Base-by-base conservation (phyloP, 2,888 invertebrate species). In the Campopleginae sp. region DNA sequence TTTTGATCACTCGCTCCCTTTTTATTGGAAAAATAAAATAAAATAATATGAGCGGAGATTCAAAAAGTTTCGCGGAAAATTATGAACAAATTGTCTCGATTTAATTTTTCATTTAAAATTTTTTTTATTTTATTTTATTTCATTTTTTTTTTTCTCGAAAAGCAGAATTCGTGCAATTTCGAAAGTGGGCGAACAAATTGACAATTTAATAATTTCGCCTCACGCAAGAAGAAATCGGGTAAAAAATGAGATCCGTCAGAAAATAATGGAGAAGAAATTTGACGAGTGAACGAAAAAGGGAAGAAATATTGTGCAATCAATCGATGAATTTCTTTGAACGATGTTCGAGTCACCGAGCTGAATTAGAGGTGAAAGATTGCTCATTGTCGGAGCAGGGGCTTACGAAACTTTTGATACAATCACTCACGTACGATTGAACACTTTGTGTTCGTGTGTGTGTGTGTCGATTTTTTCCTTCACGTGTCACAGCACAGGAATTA, bases 371-470 rank as follows among this genome's bases (percentile, higher is more conserved):
- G 54, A 54, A 72, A 66, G 82, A 78, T 78, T 74, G 72, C 19
- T 51, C 58, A 58, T 27, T 27, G 48, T 12, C 65, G 33, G 33
- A 70, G 33, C 33, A 33, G 23, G 70, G 48, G 23, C 33, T 48
- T 46, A 33, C 14, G 51, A 61, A 74, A 74, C 74, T 72, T 82
- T 66, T 61, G 54, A 80, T 44, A 61, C 74, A 72, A 82, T 82
- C 77, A 72, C 61, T 78, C 74, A 46, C 72, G 58, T 19, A 65
- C 33, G 63, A 33, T 68, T 23, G 68, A 82, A 27, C 82, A 78
- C 78, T 82, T 82, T 66, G 66, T 38, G 8, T 38, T 38, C 1
- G 8, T 38, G 38, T 1, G 38, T 38, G 38, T 10, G 7, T 58
- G 14, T 58, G 27, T 27, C 14, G 1, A 27, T 12, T 58, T 66